Evolutionary conservation across 2,113 vertebrate species (phyloP).

Genomic region (Morone chrysops): DNA sequence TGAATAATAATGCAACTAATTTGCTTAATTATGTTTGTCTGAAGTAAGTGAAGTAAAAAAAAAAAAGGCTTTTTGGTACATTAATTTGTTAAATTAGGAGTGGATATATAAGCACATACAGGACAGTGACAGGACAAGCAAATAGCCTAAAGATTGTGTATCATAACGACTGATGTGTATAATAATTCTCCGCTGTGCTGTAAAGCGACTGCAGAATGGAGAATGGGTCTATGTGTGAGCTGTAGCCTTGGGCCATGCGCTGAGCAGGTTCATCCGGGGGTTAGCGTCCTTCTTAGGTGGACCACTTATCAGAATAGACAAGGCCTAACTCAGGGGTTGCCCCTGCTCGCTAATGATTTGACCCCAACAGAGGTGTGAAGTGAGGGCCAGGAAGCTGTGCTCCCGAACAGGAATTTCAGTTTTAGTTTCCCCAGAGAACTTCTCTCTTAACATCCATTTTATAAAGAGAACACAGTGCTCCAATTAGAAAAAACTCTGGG

Average conservation of each 20-base stretch:
- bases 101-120: background rate
- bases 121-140: background rate
- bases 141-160: background rate
- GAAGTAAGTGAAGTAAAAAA: no score
- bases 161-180: background rate
- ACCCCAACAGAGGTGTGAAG: constrained; percentile 59
- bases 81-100: background rate
- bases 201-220: constrained; percentile 9
- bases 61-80: background rate
- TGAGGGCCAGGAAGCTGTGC: constrained; percentile 43
- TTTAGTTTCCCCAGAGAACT: constrained; percentile 52
- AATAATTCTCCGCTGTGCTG: constrained; percentile 7
- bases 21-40: no score
- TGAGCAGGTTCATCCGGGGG: constrained; percentile 67
- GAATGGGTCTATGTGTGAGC: constrained; percentile 6
- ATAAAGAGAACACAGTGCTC: constrained; percentile 66
- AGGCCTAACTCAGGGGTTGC: constrained; percentile 46
- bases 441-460: constrained; percentile 62
- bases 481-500: constrained; percentile 66
- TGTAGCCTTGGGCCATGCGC: constrained; percentile 48
- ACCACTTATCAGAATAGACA: constrained; percentile 73
- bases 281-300: constrained; percentile 62
- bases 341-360: constrained; percentile 63
- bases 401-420: constrained; percentile 56
- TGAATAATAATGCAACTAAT: no score